phyloP scores from a whole-genome alignment of 64 coral and sea anemone genomes.

The Anthopleura sola region DNA sequence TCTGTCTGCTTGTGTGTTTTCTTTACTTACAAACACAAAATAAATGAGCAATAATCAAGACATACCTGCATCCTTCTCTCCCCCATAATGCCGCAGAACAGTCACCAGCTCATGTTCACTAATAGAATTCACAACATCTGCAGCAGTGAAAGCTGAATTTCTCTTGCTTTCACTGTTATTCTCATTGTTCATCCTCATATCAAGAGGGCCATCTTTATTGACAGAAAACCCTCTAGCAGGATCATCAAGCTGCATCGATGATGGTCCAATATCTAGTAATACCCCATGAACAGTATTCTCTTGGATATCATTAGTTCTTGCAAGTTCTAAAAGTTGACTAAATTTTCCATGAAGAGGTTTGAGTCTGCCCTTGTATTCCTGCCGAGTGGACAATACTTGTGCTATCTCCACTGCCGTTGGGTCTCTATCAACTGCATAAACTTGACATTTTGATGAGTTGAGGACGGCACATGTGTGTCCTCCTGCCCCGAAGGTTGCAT shows the following conservation, averaged over 20 bases:
- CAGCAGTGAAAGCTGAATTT: constrained; percentile 62
- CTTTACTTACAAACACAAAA: too few species aligned
- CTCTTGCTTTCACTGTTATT: constrained; percentile 1
- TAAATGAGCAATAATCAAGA: too few species aligned
- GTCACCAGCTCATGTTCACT: constrained; percentile 66
- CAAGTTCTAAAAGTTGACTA: constrained; percentile 67
- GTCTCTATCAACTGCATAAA: constrained; percentile 79
- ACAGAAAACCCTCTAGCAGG: constrained; percentile 85
- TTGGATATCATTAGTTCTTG: constrained; percentile 47
- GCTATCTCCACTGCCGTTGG: constrained; percentile 79
- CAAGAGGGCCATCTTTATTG: constrained; percentile 76
- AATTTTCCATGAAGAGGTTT: constrained; percentile 72
- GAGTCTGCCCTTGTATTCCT: constrained; percentile 71
- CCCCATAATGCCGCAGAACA: constrained; percentile 83
- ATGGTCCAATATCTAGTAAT: constrained; percentile 81
- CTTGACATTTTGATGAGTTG: constrained; percentile 74
- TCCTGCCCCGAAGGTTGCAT: constrained; percentile 89
- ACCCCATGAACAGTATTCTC: constrained; percentile 79
- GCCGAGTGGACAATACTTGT: constrained; percentile 59
- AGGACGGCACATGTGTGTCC: constrained; percentile 80
- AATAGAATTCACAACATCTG: constrained; percentile 93
- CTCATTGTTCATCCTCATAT: constrained; percentile 80
- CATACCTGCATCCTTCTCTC: constrained; percentile 80
- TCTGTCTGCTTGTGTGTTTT: too few species aligned
- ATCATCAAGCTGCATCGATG: constrained; percentile 80